Evolutionary conservation across 2,797 vertebrate genomes (phyloP).

Genomic region (Enteromius unitaeniatus): DNA sequence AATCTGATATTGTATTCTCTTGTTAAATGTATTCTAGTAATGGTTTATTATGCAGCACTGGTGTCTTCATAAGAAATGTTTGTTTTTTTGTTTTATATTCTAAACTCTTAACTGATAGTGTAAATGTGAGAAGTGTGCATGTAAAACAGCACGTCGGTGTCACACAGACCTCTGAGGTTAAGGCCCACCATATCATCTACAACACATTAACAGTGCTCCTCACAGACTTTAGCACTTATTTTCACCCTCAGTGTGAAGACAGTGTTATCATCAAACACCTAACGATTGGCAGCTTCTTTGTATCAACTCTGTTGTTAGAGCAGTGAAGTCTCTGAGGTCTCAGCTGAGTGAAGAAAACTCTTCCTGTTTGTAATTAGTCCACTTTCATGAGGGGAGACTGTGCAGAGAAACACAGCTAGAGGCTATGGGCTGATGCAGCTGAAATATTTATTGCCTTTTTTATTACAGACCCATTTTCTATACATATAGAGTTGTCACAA

Average conservation of each 20-base stretch:
- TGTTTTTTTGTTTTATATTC: no score
- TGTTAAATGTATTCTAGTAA: background rate
- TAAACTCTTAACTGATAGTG: background rate
- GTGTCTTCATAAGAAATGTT: background rate
- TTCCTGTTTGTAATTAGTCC: slow-evolving; percentile 15
- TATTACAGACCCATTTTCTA: background rate
- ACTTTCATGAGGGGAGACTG: background rate
- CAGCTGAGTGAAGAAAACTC: background rate
- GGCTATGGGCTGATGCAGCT: background rate
- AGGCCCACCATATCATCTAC: background rate
- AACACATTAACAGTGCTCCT: slow-evolving; percentile 9
- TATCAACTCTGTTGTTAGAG: background rate
- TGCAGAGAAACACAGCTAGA: background rate
- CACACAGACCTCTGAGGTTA: background rate
- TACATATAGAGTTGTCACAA: background rate
- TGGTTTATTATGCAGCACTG: background rate
- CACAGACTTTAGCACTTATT: slow-evolving; percentile 8
- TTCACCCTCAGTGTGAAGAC: slow-evolving; percentile 6
- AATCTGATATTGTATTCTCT: background rate
- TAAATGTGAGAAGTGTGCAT: background rate
- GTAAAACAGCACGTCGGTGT: background rate
- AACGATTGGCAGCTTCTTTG: no score
- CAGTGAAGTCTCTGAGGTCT: background rate
- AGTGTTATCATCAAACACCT: background rate
- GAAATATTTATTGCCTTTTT: slow-evolving; percentile 27